Evolutionary conservation across 2,888 invertebrate genomes (phyloP).

Genomic region (Aporophyla nigra): DNA sequence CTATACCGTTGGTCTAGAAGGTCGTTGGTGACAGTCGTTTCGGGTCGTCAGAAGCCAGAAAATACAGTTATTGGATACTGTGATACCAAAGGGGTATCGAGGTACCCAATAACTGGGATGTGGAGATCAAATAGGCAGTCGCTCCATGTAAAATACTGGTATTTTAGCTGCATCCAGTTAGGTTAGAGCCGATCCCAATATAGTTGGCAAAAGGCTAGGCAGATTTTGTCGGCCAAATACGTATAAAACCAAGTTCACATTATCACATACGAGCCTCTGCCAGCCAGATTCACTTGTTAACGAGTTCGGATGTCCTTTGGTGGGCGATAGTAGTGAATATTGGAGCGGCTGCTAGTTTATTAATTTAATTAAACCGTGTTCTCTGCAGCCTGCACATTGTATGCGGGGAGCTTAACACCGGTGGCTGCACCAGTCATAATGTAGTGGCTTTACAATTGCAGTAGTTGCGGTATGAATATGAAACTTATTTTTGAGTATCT

Average conservation of each 20-base stretch:
- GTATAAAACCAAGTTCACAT: background rate
- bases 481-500: background rate
- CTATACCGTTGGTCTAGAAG: too few species aligned
- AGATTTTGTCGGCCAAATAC: too few species aligned
- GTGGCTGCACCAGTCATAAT: constrained; percentile 19
- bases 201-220: too few species aligned
- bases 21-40: too few species aligned
- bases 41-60: too few species aligned
- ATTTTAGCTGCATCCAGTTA: too few species aligned
- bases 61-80: too few species aligned
- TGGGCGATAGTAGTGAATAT: background rate
- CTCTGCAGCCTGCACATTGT: constrained; percentile 28
- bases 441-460: constrained; percentile 11
- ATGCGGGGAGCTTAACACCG: constrained; percentile 19
- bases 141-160: too few species aligned
- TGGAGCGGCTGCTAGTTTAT: constrained; percentile 33
- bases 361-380: constrained; percentile 49
- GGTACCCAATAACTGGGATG: too few species aligned
- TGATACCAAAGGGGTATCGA: too few species aligned
- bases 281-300: constrained; percentile 1
- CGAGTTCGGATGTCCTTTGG: constrained; percentile 6
- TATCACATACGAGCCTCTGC: background rate
- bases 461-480: background rate
- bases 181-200: too few species aligned
- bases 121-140: too few species aligned